These are phyloP conservation scores for Tolypeutes matacus DNA, from an alignment of 2,797 vertebrate species.

Conservation along the genomic window DNA sequence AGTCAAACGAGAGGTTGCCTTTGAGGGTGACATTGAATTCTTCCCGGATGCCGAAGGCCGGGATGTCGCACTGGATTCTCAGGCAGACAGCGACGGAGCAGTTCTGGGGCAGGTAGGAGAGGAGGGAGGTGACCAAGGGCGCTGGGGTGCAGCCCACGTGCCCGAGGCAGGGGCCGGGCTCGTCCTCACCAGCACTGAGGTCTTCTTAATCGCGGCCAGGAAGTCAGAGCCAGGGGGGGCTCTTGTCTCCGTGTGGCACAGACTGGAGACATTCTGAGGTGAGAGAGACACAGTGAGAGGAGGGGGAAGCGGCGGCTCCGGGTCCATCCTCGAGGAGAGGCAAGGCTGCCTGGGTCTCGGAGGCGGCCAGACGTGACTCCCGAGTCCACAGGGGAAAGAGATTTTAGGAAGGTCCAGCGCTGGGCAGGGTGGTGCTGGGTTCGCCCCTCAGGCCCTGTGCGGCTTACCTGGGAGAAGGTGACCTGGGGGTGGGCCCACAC, in stretches of 20 bases:
- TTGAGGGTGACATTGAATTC: conserved; percentile 84
- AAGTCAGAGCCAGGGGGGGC: conserved; percentile 37
- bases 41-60: conserved; percentile 75
- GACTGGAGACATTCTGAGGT: conserved; percentile 58
- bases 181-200: conserved; percentile 65
- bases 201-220: conserved; percentile 48
- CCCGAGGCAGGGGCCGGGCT: too few species aligned
- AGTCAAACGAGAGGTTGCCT: conserved; percentile 90
- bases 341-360: not conserved
- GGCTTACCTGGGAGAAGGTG: conserved; percentile 74
- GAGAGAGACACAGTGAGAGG: not conserved
- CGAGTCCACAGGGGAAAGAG: not conserved
- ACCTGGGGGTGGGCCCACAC: conserved; percentile 74
- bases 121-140: not conserved
- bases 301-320: not conserved
- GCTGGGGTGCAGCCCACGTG: not conserved
- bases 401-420: not conserved
- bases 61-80: conserved; percentile 86
- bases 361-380: not conserved
- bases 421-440: not conserved
- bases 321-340: too few species aligned
- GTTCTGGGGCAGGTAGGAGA: conserved; percentile 85
- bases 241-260: not conserved
- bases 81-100: conserved; percentile 90
- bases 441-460: not conserved